A percentile compares a stretch with the other conserved stretches of the same genome.
phyloP scores from a whole-genome alignment of 2,888 invertebrate genomes.

The Myopa tessellatipennis region DNA sequence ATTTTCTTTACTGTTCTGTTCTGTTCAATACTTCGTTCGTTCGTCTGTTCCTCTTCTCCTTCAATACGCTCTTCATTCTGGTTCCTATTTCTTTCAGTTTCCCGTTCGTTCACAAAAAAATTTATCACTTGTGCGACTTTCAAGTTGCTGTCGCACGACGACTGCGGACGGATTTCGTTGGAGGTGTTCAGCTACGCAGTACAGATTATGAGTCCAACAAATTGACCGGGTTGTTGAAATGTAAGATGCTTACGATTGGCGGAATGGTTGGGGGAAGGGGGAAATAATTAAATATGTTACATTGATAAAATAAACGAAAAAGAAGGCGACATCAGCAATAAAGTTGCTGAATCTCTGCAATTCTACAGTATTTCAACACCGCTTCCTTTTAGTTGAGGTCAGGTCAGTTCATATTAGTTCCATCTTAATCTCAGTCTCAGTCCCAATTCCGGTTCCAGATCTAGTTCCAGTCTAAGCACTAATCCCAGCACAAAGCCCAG shows the following conservation, averaged over 20 bases:
- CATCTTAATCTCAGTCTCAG: too few species aligned
- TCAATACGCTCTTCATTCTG: background rate
- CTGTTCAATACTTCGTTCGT: background rate
- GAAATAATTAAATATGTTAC: background rate
- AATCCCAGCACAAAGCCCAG: too few species aligned
- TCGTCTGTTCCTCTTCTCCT: too few species aligned
- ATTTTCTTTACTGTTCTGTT: background rate
- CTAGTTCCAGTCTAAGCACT: too few species aligned
- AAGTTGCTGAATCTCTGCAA: too few species aligned
- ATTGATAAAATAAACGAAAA: background rate
- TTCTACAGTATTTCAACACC: too few species aligned
- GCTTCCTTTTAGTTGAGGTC: too few species aligned
- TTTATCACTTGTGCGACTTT: constrained; percentile 47
- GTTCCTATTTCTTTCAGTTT: constrained; percentile 15
- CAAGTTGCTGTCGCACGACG: constrained; percentile 34
- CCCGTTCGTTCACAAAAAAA: constrained; percentile 47
- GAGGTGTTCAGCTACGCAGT: background rate
- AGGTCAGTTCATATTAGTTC: too few species aligned
- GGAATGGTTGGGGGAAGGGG: too few species aligned
- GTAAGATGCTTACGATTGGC: background rate
- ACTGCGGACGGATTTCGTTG: background rate
- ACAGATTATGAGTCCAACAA: constrained; percentile 8
- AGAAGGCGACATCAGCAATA: too few species aligned
- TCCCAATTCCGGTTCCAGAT: too few species aligned
- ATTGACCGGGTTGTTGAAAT: constrained; percentile 1